Base-by-base conservation (phyloP, 2,888 invertebrate genomes). In the Synanthedon myopaeformis region DNA sequence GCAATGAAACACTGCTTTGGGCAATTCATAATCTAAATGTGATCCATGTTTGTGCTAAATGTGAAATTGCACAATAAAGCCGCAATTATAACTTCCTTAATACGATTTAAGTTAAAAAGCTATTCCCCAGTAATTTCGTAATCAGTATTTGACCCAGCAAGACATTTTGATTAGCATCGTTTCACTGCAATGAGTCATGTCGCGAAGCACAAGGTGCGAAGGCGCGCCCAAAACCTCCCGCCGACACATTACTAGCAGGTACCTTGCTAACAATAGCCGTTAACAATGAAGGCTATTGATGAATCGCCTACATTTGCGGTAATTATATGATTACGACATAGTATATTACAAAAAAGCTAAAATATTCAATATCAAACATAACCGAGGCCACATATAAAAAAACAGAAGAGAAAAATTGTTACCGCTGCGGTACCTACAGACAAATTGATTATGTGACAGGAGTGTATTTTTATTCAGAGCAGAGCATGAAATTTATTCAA, bases 401-500 rank as follows among this genome's bases (percentile, higher is more conserved):
- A 14, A 14, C 12, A 45, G 6, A 45, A 8, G 13, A 12, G 45
- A 45, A 45, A 49, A 49, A 49, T 49, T 49, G 59, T 62, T 57
- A 59, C 58, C 54, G 49, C 52, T 58, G 35, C 10, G 55, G 58
- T 64, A 64, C 60, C 63, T 60, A 60, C 57, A 59, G 60, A 58
- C 57, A 63, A 63, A 63, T 62, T 61, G 65, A 68, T 66, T 64
- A 65, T 63, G 63, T 60, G 63, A 64, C 60, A 53, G 58, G 60
- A 64, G 64, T 62, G 63, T 66, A 68, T 69, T 69, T 70, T 66
- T 69, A 64, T 68, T 62, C 62, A 57, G 61, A 58, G 57, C 61
- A 61, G 55, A 57, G 60, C 66, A 63, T 62, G 67, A 73, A 75
- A 76, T 75, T 73, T 73, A 75, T 76, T 75, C 69, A 72, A 73